Conservation (phyloP, 2,113 vertebrate genomes). For the Phaethon lepturus region DNA sequence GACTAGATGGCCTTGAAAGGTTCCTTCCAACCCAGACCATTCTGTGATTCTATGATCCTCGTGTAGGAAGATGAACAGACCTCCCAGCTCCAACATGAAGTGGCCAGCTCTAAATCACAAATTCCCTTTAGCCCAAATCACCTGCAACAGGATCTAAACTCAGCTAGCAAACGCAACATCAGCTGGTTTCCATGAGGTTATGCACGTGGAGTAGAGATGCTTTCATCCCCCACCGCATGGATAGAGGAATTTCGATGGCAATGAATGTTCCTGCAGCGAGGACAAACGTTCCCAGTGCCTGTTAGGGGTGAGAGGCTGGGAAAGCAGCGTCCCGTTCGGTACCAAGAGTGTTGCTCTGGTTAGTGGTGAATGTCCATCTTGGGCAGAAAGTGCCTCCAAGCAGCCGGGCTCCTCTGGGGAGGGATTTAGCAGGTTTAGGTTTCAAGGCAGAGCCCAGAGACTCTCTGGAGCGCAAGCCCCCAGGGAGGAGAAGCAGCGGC, state of each 20-base stretch:
- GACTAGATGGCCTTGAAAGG: neutral
- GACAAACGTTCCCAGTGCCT: neutral
- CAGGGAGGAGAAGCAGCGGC: neutral
- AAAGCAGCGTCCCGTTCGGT: accelerated
- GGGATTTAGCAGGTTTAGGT: neutral
- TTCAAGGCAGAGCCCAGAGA: neutral
- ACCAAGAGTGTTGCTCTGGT: neutral
- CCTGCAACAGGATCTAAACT: neutral
- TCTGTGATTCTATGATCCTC: neutral
- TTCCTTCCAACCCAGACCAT: neutral
- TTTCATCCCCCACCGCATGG: neutral
- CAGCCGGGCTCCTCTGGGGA: neutral
- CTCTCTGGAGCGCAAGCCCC: neutral
- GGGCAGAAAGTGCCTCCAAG: neutral
- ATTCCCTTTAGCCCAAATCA: neutral
- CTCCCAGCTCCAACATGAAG: accelerated
- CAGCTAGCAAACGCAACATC: neutral
- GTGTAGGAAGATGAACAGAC: neutral
- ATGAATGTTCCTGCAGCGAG: neutral
- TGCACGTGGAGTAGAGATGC: neutral
- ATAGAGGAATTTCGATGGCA: neutral
- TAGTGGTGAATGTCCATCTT: neutral
- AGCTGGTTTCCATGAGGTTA: neutral
- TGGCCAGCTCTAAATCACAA: neutral
- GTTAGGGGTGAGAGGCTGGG: neutral